phyloP scores from a whole-genome alignment of 1,140 invertebrate genomes.

The Drosophila kohkoa region DNA sequence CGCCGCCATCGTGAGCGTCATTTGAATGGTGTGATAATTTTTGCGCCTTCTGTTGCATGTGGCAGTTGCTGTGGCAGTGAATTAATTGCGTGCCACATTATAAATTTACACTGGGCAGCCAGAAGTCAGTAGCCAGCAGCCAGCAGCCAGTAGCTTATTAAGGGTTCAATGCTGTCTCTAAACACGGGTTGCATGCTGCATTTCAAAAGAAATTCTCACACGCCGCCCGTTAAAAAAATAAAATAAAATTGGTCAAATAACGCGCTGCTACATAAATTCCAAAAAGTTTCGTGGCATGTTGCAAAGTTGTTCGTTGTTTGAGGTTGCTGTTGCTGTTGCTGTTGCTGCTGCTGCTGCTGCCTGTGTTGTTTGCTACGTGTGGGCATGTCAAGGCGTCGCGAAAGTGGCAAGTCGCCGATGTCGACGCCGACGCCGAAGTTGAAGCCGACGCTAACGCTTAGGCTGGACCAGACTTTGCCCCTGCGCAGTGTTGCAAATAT shows the following conservation, averaged over 20 bases:
- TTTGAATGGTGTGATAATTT: conserved; percentile 83
- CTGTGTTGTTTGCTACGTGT: conserved; percentile 60
- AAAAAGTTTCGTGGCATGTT: conserved; percentile 79
- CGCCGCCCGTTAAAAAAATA: conserved; percentile 49
- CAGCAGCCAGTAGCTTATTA: conserved; percentile 49
- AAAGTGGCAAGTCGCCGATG: conserved; percentile 50
- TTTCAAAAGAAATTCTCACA: conserved; percentile 75
- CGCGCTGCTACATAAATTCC: conserved; percentile 67
- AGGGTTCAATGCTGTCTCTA: conserved; percentile 49
- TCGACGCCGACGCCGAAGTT: too few relatives aligned
- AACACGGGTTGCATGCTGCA: conserved; percentile 51
- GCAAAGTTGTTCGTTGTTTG: conserved; percentile 76
- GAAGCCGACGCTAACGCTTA: neutral
- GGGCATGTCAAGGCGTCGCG: conserved; percentile 80
- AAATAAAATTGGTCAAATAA: conserved; percentile 35
- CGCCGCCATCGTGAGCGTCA: conserved; percentile 70
- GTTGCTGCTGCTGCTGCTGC: conserved; percentile 33
- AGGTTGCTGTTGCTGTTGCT: conserved; percentile 29
- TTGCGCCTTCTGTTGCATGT: conserved; percentile 51
- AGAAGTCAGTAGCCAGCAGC: neutral
- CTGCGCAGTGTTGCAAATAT: conserved; percentile 59
- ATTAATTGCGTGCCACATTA: conserved; percentile 82
- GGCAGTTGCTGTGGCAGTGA: conserved; percentile 71
- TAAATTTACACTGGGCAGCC: conserved; percentile 57
- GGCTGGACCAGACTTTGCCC: conserved; percentile 22